Evolutionary conservation across 2,113 vertebrate genomes (phyloP), one percentile per base, ranked within the genome.

Genomic region (Numenius arquata): DNA sequence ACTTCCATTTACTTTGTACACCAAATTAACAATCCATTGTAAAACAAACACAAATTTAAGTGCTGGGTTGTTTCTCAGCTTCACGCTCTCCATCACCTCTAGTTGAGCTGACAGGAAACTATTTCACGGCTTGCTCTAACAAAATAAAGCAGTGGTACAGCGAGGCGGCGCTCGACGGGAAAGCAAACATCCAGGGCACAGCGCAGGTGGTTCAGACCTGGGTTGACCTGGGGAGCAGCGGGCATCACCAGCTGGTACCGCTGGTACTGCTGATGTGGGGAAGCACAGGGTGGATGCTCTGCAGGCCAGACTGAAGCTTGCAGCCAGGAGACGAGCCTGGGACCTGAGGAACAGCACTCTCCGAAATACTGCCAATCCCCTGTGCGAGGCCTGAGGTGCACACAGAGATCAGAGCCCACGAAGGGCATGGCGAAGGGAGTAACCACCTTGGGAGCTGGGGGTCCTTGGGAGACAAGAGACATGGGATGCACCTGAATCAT

Each of bases 31-130:
- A 89, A 88, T 18, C 58, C 61, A 32, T 30, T 62, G 67, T 58
- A 93, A 93, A 95, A 79, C 73, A 95, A 96, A 95, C 68, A 87
- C 3, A 16, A 81, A 79, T 82, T n/a, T 48, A 75, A 91, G 67
- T 27, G 15, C 50, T 50, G 66, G 0, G 2, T 12, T 85, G 47
- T 68, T 92, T 82, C 58, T 79, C 59, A 74, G 40, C 45, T 76
- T 91, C 62, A 38, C 1, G 7, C 50, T 77, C 92, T 80, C 80
- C 56, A 86, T 81, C 80, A 87, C 43, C 52, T 76, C 52, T 62
- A 78, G 79, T 3, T 63, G 53, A 94, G 75, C 70, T 82, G 88
- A 79, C 82, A 95, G 40, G 23, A 76, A 96, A 66, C 71, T 85
- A 85, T 93, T 93, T 94, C 78, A 65, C 1, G 0, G 70, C 40